These are phyloP conservation scores for Xanthostigma xanthostigma DNA, from an alignment of 2,888 invertebrate genomes.

Conservation along the genomic window DNA sequence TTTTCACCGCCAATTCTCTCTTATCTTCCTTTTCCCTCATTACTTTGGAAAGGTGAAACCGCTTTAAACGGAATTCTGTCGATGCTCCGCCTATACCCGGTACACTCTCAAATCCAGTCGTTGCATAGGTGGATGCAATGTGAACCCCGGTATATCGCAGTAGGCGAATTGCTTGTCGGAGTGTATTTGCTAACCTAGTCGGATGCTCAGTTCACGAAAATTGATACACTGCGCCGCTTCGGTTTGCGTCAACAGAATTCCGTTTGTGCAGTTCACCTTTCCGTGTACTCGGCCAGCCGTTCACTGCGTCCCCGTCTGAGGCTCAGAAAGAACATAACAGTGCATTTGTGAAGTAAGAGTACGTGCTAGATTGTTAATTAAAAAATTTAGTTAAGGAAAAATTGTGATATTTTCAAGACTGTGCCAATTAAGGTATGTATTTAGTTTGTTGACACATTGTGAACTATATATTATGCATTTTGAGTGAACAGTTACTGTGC, in stretches of 20 bases:
- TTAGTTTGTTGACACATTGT: not conserved
- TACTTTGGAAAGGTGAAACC: slow-evolving; percentile 7
- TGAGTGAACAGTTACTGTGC: not conserved
- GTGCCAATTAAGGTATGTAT: slow-evolving; percentile 12
- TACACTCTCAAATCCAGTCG: too few species aligned
- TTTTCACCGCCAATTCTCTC: slow-evolving; percentile 27
- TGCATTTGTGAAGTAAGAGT: too few species aligned
- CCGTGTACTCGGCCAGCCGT: too few species aligned
- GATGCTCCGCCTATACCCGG: too few species aligned
- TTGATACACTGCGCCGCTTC: slow-evolving; percentile 5
- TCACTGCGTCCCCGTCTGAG: too few species aligned
- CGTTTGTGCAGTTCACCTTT: not conserved
- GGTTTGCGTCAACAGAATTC: slow-evolving; percentile 3
- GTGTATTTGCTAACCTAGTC: too few species aligned
- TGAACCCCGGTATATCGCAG: too few species aligned
- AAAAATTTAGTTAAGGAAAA: not conserved
- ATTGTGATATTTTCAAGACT: slow-evolving; percentile 16
- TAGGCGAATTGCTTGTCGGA: too few species aligned
- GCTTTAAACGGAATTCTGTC: not conserved
- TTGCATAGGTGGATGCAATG: too few species aligned
- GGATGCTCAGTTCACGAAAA: not conserved
- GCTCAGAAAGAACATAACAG: too few species aligned
- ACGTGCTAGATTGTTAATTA: too few species aligned
- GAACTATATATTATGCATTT: slow-evolving; percentile 1
- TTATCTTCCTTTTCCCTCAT: slow-evolving; percentile 2